Evolutionary conservation across 2,797 vertebrate species (phyloP).

Genomic region (Tragelaphus oryx): DNA sequence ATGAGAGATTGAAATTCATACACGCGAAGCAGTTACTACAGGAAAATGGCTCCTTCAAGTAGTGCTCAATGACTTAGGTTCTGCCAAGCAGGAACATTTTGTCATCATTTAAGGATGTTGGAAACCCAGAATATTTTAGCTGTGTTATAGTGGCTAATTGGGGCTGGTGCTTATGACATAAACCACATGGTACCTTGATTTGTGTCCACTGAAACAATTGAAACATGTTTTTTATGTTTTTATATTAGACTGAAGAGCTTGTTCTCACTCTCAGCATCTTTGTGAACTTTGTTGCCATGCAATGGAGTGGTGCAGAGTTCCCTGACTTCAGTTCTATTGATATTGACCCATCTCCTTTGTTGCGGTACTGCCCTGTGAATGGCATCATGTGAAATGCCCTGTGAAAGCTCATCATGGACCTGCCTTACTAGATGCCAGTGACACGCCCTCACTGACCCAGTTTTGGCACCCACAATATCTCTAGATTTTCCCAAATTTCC

Average conservation of each 20-base stretch:
- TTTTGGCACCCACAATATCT: not conserved
- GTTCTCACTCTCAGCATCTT: conserved; percentile 61
- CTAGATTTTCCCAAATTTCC: not conserved
- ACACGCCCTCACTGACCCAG: not conserved
- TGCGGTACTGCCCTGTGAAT: not conserved
- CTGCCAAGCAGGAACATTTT: conserved; percentile 61
- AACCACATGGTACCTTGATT: conserved; percentile 69
- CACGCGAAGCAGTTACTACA: conserved; percentile 55
- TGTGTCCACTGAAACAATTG: conserved; percentile 60
- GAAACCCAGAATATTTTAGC: conserved; percentile 63
- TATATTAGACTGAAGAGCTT: conserved; percentile 51
- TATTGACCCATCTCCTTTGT: not conserved
- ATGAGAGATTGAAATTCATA: conserved; percentile 60
- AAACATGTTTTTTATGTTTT: conserved; percentile 77
- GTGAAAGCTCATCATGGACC: not conserved
- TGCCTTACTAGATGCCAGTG: not conserved
- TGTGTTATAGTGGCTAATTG: conserved; percentile 64
- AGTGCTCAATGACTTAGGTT: conserved; percentile 58
- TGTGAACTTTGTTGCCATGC: conserved; percentile 64
- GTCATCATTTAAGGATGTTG: conserved; percentile 54
- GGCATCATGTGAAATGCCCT: not conserved
- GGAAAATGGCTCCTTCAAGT: conserved; percentile 63
- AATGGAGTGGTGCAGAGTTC: not conserved
- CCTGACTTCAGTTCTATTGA: not conserved
- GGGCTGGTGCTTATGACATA: conserved; percentile 63